Percentiles rank a stretch among this genome's conserved stretches.
These are phyloP conservation scores for Trachemys scripta DNA, from an alignment of 2,113 vertebrate species.

Conservation along the genomic window DNA sequence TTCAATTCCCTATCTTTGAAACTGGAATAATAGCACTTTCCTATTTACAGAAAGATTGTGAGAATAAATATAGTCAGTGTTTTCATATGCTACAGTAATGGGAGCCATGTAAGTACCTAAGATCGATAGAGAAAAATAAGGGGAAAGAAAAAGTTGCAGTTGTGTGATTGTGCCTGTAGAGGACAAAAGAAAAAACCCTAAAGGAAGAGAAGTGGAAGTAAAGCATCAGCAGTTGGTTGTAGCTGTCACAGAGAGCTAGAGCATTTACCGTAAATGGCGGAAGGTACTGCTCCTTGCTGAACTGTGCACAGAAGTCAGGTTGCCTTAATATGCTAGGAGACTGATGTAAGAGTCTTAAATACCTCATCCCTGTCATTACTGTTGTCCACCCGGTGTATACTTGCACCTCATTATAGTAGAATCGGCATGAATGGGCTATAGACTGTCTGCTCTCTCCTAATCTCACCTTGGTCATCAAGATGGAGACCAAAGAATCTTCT, in stretches of 20 bases:
- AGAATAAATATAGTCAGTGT: background rate
- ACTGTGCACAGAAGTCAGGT: background rate
- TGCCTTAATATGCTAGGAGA: background rate
- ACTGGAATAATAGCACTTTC: background rate
- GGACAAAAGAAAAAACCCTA: background rate
- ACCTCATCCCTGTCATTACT: background rate
- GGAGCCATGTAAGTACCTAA: accelerated
- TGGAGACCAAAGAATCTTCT: background rate
- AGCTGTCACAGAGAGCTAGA: background rate
- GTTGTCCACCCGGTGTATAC: background rate
- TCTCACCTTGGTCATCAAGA: slow-evolving; percentile 19
- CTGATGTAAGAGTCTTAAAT: background rate
- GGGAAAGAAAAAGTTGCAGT: background rate
- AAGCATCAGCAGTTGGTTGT: background rate
- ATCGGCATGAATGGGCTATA: background rate
- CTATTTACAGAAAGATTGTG: background rate
- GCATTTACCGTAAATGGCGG: background rate
- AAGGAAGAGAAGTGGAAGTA: background rate
- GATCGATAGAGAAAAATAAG: background rate
- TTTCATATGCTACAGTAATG: background rate
- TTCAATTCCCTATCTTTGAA: background rate
- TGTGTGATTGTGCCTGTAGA: background rate
- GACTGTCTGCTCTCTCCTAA: background rate
- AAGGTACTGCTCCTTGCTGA: background rate
- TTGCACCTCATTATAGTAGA: slow-evolving; percentile 3